Conservation (phyloP, 2,888 invertebrate species). For the Hyalella azteca region DNA sequence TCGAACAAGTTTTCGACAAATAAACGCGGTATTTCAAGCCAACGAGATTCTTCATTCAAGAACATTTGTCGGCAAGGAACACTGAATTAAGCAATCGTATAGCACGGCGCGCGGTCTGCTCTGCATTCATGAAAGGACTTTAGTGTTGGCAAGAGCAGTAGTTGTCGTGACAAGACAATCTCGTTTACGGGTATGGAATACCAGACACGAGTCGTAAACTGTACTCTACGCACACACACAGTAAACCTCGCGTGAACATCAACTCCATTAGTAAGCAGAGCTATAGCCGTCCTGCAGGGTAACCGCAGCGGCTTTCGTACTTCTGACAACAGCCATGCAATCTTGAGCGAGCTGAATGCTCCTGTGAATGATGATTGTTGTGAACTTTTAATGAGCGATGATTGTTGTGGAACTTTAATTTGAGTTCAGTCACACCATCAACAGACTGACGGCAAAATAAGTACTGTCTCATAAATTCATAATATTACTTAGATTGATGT, state of each 20-base stretch:
- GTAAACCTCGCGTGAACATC: neutral
- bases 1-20: neutral
- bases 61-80: neutral
- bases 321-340: too few species aligned
- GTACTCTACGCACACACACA: neutral
- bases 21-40: neutral
- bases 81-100: neutral
- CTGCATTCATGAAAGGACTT: constrained; percentile 3
- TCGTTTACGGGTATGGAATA: constrained; percentile 5
- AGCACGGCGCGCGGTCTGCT: neutral
- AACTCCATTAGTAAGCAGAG: constrained; percentile 13
- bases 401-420: too few species aligned
- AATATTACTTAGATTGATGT: too few species aligned
- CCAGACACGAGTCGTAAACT: neutral
- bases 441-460: too few species aligned
- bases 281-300: neutral
- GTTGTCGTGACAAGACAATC: constrained; percentile 15
- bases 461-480: too few species aligned
- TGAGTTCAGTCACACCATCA: too few species aligned
- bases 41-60: neutral
- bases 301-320: neutral
- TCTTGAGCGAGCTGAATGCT: too few species aligned
- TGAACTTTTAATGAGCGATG: too few species aligned
- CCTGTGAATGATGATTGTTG: too few species aligned
- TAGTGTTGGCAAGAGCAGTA: neutral